Evolutionary conservation across 1,140 invertebrate species (phyloP), one percentile per base, ranked within the genome.

Genomic region (Phthorimaea operculella): DNA sequence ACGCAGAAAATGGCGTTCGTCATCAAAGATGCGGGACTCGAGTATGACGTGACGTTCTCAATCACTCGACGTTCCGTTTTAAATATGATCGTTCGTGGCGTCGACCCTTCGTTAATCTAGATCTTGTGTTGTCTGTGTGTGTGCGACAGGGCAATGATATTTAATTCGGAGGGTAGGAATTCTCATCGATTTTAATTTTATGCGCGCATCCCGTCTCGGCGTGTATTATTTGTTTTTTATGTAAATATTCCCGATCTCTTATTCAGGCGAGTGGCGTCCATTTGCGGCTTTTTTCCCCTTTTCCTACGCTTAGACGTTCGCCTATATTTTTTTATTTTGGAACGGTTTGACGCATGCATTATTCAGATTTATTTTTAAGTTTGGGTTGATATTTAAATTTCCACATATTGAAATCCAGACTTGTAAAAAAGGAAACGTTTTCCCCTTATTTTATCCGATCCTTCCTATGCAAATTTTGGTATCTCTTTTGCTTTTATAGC

Each of bases 101-200:
- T 11, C 44, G 44, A 47, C 44, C 44, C 44, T 47, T 47, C 44
- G 56, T 66, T 72, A 77, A 76, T 83, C 73, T 77, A 70, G 67
- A 79, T 79, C 74, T 76, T 62, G 60, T 66, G 61, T 63, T 54
- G 11, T 50, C 48, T 63, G 58, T 70, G 51, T 68, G 76, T 74
- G 66, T 69, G 70, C 62, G 67, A 66, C 69, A 63, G 67, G 71
- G 69, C 75, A 78, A 76, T 81, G 76, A 82, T 84, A 84, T 84
- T 81, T 84, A 82, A 84, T 82, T 84, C 74, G 76, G 71, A 81
- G 76, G 78, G 79, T 81, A 79, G 71, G 78, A 76, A 68, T 74
- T 74, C 76, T 76, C 72, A 82, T 84, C 81, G 79, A 81, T 84
- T 82, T 82, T 81, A 84, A 84, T 83, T 79, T 84, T 82, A 82